Percentiles rank a stretch among this genome's conserved stretches.
phyloP scores from a whole-genome alignment of 2,888 invertebrate genomes.

The Mimas tiliae region DNA sequence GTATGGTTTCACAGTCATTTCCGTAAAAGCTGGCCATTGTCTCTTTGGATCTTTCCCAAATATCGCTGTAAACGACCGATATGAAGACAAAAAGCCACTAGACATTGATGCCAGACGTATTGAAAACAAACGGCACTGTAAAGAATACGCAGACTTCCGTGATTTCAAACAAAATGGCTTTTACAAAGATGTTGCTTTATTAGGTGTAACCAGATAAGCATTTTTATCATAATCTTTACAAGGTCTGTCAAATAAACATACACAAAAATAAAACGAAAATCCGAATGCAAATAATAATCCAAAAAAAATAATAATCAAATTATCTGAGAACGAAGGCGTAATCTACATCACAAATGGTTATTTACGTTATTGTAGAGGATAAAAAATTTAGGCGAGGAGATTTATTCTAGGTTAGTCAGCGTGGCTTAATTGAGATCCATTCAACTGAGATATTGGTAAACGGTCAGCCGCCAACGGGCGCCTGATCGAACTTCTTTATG shows the following conservation, averaged over 20 bases:
- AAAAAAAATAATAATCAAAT: not conserved
- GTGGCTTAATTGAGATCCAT: constrained; percentile 71
- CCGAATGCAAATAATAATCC: constrained; percentile 2
- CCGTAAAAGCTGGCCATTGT: constrained; percentile 72
- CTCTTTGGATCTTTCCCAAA: constrained; percentile 66
- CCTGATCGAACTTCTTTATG: constrained; percentile 57
- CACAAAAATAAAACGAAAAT: not conserved
- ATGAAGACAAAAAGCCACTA: constrained; percentile 64
- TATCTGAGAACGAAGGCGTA: constrained; percentile 40
- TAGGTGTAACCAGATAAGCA: not conserved
- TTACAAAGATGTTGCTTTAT: not conserved
- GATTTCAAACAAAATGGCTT: constrained; percentile 16
- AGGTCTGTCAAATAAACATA: not conserved
- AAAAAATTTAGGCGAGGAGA: constrained; percentile 56
- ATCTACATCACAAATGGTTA: constrained; percentile 66
- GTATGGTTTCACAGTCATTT: constrained; percentile 53
- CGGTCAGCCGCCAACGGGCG: constrained; percentile 54
- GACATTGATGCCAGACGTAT: constrained; percentile 55
- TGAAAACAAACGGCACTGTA: constrained; percentile 48
- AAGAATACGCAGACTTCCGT: constrained; percentile 42
- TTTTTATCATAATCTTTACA: too few species aligned
- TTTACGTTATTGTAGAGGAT: constrained; percentile 56
- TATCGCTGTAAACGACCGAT: constrained; percentile 53
- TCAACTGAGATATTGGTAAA: constrained; percentile 71
- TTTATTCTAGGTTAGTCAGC: constrained; percentile 61